phyloP scores from a whole-genome alignment of 2,888 invertebrate genomes.

The Sycophila texana region DNA sequence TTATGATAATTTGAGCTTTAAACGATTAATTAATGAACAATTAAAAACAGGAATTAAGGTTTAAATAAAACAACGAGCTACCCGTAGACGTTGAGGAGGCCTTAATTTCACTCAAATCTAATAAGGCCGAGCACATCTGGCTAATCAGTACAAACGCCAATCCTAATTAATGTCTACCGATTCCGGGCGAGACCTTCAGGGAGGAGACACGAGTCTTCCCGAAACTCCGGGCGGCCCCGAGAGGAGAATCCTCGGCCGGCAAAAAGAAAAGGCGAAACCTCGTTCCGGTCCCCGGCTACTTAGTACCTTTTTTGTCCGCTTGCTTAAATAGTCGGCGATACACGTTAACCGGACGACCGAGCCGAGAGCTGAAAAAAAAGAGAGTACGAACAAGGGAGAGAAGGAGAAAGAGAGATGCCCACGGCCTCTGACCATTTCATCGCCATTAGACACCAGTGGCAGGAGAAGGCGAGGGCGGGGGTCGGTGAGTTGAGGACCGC shows the following conservation, averaged over 20 bases:
- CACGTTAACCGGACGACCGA: background rate
- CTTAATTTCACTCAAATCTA: background rate
- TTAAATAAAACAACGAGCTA: too few relatives aligned
- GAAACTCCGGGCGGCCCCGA: constrained; percentile 5
- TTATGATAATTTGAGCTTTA: too few relatives aligned
- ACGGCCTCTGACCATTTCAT: constrained; percentile 38
- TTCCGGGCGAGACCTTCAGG: background rate
- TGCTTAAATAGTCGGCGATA: constrained; percentile 11
- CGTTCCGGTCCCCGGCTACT: constrained; percentile 48
- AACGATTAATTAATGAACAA: too few relatives aligned
- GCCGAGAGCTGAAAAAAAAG: background rate
- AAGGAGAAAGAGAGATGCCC: background rate
- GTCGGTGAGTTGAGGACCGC: constrained; percentile 52
- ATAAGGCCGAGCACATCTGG: background rate
- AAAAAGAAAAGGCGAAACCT: background rate
- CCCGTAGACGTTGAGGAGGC: too few relatives aligned
- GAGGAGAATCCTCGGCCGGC: background rate
- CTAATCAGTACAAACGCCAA: constrained; percentile 3
- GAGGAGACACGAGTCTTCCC: background rate
- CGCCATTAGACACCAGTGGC: constrained; percentile 26
- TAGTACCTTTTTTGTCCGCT: constrained; percentile 48
- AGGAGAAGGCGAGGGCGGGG: background rate
- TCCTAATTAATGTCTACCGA: constrained; percentile 20
- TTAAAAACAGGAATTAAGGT: too few relatives aligned
- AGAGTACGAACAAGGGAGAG: background rate